Conservation (phyloP, 35 echinoderm and acorn worm genomes). For the Heliocidaris tuberculata region DNA sequence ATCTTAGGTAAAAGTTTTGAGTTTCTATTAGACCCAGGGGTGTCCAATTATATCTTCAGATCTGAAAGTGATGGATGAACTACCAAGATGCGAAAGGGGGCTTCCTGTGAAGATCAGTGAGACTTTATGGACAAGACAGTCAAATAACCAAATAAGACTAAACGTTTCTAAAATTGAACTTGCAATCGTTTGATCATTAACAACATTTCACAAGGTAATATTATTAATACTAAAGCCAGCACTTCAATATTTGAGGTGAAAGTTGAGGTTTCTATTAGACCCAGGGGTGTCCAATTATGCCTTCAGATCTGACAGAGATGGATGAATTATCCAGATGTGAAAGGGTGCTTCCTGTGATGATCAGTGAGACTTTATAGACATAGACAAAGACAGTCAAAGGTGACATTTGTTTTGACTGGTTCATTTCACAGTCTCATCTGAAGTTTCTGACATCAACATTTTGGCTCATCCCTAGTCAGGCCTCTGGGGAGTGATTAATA, state of each 20-base stretch:
- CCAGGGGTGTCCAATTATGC: neutral
- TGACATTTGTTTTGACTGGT: conserved; percentile 1
- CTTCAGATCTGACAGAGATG: neutral
- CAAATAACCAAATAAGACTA: too few species aligned
- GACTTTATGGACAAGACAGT: too few species aligned
- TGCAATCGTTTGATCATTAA: too few species aligned
- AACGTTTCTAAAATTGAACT: too few species aligned
- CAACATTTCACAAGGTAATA: too few species aligned
- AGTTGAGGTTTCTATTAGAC: neutral
- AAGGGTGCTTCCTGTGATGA: neutral
- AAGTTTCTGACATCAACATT: neutral
- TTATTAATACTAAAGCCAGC: neutral
- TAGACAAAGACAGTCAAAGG: neutral
- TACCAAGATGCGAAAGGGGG: neutral
- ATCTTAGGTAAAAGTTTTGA: neutral
- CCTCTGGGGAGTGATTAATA: neutral
- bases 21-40: neutral
- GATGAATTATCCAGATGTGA: neutral
- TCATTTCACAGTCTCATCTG: neutral
- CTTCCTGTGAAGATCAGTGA: neutral
- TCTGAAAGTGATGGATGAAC: neutral
- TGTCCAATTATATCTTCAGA: neutral
- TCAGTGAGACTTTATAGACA: neutral
- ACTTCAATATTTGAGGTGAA: neutral
- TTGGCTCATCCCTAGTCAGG: neutral